Evolutionary conservation across 2,888 invertebrate genomes (phyloP).

Genomic region (Exephanes ischioxanthus): DNA sequence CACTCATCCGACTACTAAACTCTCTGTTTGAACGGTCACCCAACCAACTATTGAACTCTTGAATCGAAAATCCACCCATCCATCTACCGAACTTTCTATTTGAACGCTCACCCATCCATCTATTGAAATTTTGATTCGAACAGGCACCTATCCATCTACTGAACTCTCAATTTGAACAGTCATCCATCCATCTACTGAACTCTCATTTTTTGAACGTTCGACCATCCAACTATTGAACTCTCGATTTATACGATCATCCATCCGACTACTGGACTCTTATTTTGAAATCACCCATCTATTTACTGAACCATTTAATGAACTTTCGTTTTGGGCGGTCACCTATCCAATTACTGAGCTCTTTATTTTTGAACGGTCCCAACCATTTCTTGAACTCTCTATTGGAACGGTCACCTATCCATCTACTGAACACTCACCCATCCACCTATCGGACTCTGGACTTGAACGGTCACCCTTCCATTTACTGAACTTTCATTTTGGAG

Average conservation of each 20-base stretch:
- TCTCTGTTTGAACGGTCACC: no score
- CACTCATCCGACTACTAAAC: not conserved
- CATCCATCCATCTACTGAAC: not conserved
- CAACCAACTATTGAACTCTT: not conserved
- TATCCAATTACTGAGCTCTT: no score
- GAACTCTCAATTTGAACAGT: not conserved
- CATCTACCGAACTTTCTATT: no score
- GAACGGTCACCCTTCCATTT: not conserved
- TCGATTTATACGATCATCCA: not conserved
- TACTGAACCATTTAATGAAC: no score
- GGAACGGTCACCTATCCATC: not conserved
- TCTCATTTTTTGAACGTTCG: no score
- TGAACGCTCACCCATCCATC: no score
- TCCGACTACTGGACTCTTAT: no score
- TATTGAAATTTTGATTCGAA: not conserved
- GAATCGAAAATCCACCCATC: not conserved
- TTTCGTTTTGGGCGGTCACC: no score
- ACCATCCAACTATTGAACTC: not conserved
- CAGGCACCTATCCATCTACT: not conserved
- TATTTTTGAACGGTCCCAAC: no score
- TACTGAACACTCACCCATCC: not conserved
- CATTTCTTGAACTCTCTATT: no score
- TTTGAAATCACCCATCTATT: no score
- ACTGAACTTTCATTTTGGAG: not conserved
- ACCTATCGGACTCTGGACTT: not conserved